Evolutionary conservation across 2,797 vertebrate species (phyloP).

Genomic region (Knipowitschia caucasica): DNA sequence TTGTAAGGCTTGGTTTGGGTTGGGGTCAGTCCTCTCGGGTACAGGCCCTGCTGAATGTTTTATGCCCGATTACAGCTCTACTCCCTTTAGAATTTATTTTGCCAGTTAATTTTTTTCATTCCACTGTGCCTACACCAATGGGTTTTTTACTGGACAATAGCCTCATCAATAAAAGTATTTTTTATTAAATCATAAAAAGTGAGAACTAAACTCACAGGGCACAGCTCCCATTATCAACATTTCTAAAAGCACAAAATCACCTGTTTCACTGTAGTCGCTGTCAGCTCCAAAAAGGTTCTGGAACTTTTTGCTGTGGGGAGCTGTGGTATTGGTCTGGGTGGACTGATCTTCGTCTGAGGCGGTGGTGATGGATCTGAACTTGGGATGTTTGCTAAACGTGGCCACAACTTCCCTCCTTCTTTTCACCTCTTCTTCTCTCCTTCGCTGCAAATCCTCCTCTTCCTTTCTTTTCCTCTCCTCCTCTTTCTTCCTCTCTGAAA

Average conservation of each 20-base stretch:
- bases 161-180: neutral
- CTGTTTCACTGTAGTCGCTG: conserved; percentile 78
- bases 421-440: conserved; percentile 57
- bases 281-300: conserved; percentile 90
- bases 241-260: conserved; percentile 74
- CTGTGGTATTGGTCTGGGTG: conserved; percentile 30
- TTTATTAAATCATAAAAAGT: conserved; percentile 1
- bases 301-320: conserved; percentile 90
- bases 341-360: conserved; percentile 70
- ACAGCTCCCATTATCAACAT: no score
- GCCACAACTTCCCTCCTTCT: conserved; percentile 64
- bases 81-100: no score
- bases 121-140: no score
- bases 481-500: conserved; percentile 51
- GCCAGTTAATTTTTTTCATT: no score
- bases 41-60: no score
- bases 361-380: conserved; percentile 81
- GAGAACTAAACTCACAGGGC: neutral
- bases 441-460: conserved; percentile 67
- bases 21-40: no score
- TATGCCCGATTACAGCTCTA: no score
- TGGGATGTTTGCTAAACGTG: conserved; percentile 74
- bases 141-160: no score
- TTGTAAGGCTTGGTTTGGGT: no score
- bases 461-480: conserved; percentile 60